Evolutionary conservation across 2,888 invertebrate genomes (phyloP), one percentile per base, ranked within the genome.

Genomic region (Acleris literana): DNA sequence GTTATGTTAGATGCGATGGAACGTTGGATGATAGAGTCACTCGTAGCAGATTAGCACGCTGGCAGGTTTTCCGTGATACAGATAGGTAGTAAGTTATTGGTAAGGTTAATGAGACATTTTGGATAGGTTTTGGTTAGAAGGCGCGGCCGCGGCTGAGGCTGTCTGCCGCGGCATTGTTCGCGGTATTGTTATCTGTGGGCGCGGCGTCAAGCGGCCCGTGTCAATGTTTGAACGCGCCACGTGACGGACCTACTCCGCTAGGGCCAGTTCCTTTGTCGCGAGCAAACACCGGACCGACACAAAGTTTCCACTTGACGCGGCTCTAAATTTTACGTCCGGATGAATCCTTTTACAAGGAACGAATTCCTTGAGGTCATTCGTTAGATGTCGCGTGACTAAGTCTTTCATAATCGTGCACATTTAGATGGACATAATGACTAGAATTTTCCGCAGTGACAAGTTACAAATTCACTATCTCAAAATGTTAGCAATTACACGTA

Each of bases 181-280:
- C 77, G 73, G 82, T 82, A 87, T 85, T 86, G 87, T 86, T 86
- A 86, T 86, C 87, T 78, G 75, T 78, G 83, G 88, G 88, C 78
- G 89, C 87, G 89, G 82, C 83, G 72, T 69, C 76, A 76, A 75
- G 70, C 80, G 76, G 76, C 76, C 80, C 87, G 79, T 83, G 87
- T 84, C 87, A 85, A 84, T 85, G 86, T 86, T 87, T 86, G 77
- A 68, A 79, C 75, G 69, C 73, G 73, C 69, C 73, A 73, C 74
- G 76, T 71, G 63, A 72, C 81, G 79, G 61, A 66, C 66, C 58
- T 62, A 60, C 68, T 60, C 59, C 55, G 55, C 65, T 66, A 66
- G 61, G 57, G 57, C 57, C 64, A 69, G 68, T 65, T 73, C 76
- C 76, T 84, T 84, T 82, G 81, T 82, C 74, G 73, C 74, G 70